Base-by-base conservation (phyloP, 2,113 vertebrate genomes). In the Corydoras sp. region DNA sequence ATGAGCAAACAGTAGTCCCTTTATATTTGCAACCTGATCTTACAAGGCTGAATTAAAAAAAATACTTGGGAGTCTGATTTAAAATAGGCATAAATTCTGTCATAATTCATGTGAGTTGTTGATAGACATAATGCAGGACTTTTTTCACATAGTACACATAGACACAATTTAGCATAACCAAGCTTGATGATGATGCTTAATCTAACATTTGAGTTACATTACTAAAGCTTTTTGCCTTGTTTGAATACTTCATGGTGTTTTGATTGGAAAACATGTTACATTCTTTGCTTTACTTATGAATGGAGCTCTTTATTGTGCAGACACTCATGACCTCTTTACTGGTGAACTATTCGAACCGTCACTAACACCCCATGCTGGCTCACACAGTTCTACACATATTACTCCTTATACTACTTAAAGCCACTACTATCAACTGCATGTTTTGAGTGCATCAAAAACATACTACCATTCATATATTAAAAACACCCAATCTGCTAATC, bases 211-310 rank as follows among this genome's bases (percentile, higher is more conserved):
- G 35, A 48, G 15, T 13, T 35, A 31, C 72, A 73, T 68, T 64
- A 30, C 78, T 30, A 74, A 73, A 72, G 76, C 73, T 48, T 69
- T 76, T 62, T 79, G 85, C 82, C 71, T 73, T 43, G 18, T 73
- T 79, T 63, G 72, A 80, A 76, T 66, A 76, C 75, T 48, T 73
- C 56, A 53, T 73, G 74, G 74, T 61, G 51, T 75, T 75, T 60
- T 56, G 65, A 62, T 83, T 83, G 84, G 79, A 81, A 77, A 75
- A 76, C 65, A 76, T 56, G 72, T 66, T 76, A 75, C 75, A 86
- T 84, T 81, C 67, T 77, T 75, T 82, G 75, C 76, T 65, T 55
- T 75, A 62, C 59, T 50, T 5, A 80, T 90, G 86, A 90, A 88
- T 85, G 73, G 63, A 62, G 64, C 77, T 80, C 88, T 84, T 90